These are phyloP conservation scores for Helogale parvula DNA, from an alignment of 2,113 vertebrate genomes.

Conservation along the genomic window DNA sequence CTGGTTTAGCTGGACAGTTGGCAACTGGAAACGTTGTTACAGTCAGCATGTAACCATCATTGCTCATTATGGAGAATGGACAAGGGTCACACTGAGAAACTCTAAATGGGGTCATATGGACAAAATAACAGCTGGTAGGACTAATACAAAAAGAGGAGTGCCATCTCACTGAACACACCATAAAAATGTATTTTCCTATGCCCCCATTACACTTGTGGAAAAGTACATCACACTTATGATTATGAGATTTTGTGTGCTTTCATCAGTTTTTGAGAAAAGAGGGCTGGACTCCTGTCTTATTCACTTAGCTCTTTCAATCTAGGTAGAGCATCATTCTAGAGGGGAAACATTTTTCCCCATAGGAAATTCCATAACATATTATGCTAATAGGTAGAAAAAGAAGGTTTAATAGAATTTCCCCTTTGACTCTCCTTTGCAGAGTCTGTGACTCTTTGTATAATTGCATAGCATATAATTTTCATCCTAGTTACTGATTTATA, in stretches of 20 bases:
- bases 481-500: not conserved
- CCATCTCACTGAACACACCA: not conserved
- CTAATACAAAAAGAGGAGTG: not conserved
- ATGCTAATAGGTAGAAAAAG: not conserved
- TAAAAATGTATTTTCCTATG: not conserved
- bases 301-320: not conserved
- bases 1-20: not conserved
- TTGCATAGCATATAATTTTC: not conserved
- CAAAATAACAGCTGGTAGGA: not conserved
- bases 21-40: not conserved
- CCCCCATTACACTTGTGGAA: not conserved
- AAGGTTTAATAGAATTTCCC: not conserved
- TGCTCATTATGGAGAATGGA: not conserved
- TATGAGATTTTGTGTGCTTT: not conserved
- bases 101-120: not conserved
- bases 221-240: not conserved
- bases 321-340: not conserved
- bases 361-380: not conserved
- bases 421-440: not conserved
- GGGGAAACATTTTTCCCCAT: not conserved
- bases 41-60: not conserved
- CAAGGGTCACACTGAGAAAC: not conserved
- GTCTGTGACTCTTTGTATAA: not conserved
- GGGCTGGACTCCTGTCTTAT: not conserved
- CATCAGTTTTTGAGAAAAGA: not conserved